Conservation (phyloP, 2,113 vertebrate species). For the Rhynchopsitta pachyrhyncha region DNA sequence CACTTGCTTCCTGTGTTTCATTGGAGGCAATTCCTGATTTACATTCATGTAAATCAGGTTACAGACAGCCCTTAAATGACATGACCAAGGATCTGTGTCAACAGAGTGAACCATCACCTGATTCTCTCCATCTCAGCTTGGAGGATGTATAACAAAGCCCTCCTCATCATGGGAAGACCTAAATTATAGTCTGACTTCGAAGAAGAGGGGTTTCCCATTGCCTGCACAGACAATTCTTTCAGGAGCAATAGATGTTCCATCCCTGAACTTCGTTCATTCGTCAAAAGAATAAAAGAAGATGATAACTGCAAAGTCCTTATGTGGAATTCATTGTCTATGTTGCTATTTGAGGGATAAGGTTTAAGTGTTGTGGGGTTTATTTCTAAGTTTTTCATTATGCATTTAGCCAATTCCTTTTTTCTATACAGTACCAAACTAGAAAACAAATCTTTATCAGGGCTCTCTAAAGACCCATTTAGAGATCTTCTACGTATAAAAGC, state of each 20-base stretch:
- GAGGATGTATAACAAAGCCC: not conserved
- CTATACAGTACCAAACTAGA: not conserved
- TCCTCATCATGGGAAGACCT: not conserved
- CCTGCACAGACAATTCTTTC: not conserved
- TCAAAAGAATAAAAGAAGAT: not conserved
- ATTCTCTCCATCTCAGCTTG: not conserved
- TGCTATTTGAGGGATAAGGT: not conserved
- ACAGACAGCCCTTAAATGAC: not conserved
- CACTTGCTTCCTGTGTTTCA: not conserved
- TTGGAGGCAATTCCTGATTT: constrained; percentile 1
- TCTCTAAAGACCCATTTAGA: not conserved
- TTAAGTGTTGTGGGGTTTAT: not conserved
- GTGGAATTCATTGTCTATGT: not conserved
- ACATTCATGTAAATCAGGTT: not conserved
- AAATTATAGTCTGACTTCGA: not conserved
- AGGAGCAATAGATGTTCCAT: not conserved
- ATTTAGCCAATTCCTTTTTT: not conserved
- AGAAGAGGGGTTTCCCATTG: not conserved
- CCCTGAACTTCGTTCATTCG: not conserved
- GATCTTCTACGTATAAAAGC: not conserved
- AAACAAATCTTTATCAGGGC: not conserved
- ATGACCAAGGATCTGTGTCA: not conserved
- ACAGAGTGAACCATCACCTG: not conserved
- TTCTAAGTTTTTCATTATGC: not conserved
- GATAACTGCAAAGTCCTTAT: not conserved